Percentiles rank a stretch among this genome's conserved stretches.
Evolutionary conservation across 2,113 vertebrate species (phyloP).

Genomic region (Pundamilia nyererei): DNA sequence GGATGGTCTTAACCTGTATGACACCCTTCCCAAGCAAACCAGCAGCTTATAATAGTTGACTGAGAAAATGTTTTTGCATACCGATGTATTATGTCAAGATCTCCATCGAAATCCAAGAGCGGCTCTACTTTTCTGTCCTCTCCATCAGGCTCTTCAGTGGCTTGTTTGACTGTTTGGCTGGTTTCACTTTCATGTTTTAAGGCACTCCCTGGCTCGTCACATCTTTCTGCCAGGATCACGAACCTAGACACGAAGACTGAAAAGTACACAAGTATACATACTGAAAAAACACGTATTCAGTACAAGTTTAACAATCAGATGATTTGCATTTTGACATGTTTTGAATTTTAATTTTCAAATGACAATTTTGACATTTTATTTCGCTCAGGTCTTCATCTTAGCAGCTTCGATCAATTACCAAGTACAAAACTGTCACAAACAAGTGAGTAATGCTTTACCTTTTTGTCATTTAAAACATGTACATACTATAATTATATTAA

Average conservation of each 20-base stretch:
- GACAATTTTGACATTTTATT: background rate
- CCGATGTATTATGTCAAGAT: conserved; percentile 80
- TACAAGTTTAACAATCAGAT: background rate
- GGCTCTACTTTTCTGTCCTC: conserved; percentile 1
- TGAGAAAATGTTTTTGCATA: background rate
- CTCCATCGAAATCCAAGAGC: conserved; percentile 83
- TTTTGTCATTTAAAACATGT: background rate
- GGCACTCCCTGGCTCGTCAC: background rate
- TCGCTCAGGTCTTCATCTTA: background rate
- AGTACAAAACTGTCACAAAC: background rate
- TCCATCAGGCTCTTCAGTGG: background rate
- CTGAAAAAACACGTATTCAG: background rate
- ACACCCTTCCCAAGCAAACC: background rate
- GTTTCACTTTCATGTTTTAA: background rate
- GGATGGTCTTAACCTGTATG: background rate
- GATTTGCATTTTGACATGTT: background rate
- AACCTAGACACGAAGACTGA: conserved; percentile 86
- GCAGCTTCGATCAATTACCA: background rate
- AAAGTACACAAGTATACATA: background rate
- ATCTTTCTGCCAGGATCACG: conserved; percentile 72
- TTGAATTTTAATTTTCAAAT: background rate
- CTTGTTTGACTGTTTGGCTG: background rate
- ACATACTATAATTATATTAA: background rate
- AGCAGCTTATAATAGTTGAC: background rate
- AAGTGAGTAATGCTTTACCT: background rate